Evolutionary conservation across 2,888 invertebrate genomes (phyloP), one percentile per base, ranked within the genome.

Genomic region (Himalopsyche tibetana): DNA sequence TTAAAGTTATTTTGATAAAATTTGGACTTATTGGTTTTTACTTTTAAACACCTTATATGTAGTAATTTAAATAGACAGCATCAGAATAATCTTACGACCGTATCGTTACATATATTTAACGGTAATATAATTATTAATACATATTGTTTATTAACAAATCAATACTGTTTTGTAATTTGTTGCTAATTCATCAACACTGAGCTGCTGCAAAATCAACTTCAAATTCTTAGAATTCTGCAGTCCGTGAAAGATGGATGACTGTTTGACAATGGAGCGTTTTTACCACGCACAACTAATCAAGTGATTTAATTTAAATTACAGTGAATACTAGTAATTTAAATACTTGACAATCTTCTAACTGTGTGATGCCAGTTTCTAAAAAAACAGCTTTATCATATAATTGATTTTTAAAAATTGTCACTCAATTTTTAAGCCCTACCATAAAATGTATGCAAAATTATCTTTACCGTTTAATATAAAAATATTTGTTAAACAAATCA

Each of bases 211-310:
- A 36, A 12, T 74, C 12, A 38, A 2, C 38, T 74, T 74, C 38
- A 15, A 74, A 74, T 74, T 74, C 74, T 74, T 36, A 5, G 74
- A 74, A 74, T 15, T 28, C 74, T 36, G 15, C 36, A 74, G 74
- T 5, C 74, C 38, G 74, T 74, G 74, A 74, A 74, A 74, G 36
- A 74, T 74, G 36, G 74, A 74, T 74, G 74, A 36, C 19, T 36
- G 15, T 36, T 36, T 69, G 69, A 69, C 69, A 69, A 69, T 69
- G 28, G 11, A 28, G 5, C 3, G 19, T 28, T 36, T 36, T 36
- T 36, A 74, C 38, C 74, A 74, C 74, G 74, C 74, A 74, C 74
- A 74, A 19, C 74, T 12, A 36, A 74, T 74, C 28, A 36, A 74
- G 38, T 74, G 11, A 74, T 12, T 74, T 36, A 38, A 74, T 74